These are phyloP conservation scores for Callinectes sapidus DNA, from an alignment of 2,888 invertebrate species.

Conservation along the genomic window DNA sequence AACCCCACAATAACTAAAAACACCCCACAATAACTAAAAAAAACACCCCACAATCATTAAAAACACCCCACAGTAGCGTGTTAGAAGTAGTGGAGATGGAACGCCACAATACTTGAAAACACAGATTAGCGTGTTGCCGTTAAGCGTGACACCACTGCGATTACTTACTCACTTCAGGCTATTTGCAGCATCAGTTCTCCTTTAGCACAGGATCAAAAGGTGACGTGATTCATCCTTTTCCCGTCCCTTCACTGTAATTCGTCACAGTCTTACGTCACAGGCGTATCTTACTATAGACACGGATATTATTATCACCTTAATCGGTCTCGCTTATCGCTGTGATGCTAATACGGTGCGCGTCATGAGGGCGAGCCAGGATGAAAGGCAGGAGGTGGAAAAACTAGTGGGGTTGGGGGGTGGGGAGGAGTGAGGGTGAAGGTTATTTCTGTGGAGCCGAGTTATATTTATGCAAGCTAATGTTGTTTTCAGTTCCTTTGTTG, in stretches of 20 bases:
- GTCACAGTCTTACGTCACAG: not conserved
- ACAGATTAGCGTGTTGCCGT: too few relatives aligned
- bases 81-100: too few relatives aligned
- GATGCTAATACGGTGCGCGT: not conserved
- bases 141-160: too few relatives aligned
- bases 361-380: not conserved
- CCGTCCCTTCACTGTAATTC: not conserved
- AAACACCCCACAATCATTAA: too few relatives aligned
- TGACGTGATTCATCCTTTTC: constrained; percentile 3
- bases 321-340: too few relatives aligned
- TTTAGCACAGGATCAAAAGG: not conserved
- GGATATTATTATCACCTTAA: not conserved
- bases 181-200: constrained; percentile 13
- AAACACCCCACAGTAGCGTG: too few relatives aligned
- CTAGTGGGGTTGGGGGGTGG: too few relatives aligned
- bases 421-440: not conserved
- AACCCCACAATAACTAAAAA: too few relatives aligned
- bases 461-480: not conserved
- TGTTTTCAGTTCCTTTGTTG: not conserved
- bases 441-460: constrained; percentile 3
- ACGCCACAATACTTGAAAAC: too few relatives aligned
- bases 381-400: not conserved
- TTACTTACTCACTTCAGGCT: not conserved
- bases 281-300: not conserved
- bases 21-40: too few relatives aligned